Base-by-base conservation (phyloP, 1,140 invertebrate species). In the Xylocopa sonorina region DNA sequence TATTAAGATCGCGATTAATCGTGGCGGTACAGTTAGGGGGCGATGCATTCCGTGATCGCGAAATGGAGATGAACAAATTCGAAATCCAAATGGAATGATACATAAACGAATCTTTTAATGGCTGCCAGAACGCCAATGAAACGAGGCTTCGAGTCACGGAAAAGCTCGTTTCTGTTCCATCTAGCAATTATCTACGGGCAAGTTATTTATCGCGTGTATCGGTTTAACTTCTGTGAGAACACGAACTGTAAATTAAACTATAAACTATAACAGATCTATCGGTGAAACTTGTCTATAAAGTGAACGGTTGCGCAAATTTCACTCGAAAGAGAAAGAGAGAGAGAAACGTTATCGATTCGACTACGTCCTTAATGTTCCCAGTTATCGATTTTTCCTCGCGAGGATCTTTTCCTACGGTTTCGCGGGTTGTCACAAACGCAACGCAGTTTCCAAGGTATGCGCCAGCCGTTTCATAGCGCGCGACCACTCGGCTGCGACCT, bases 381-480 rank as follows among this genome's bases (percentile, higher is more conserved):
- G 4, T 16, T 12, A n/a, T 43, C 67, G 5, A 69, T 69, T 57
- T 55, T 51, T 68, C 66, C 9, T 9, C 3, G 21, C 46, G 41
- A 29, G 29, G 41, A 27, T 55, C 18, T 41, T 34, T 29, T 21
- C n/a, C 29, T 27, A 53, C 67, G 48, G 34, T 32, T 41, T 38
- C 67, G 10, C 51, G 24, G 14, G 0, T 18, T 18, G 1, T 21
- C 38, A 16, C 14, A 32, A 3, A 69, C 55, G 10, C 32, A 55
- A 69, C 67, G 67, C 51, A n/a, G n/a, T 69, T 69, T 69, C 38
- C 67, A 69, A 55, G 18, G 34, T 12, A 41, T 32, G 6, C 0
- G n/a, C 51, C 38, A 55, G n/a, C n/a, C n/a, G n/a, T n/a, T 69
- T 69, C 43, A 69, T 69, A 69, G 67, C n/a, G 27, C 43, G 34